Evolutionary conservation across 2,797 vertebrate species (phyloP), one percentile per base, ranked within the genome.

Genomic region (Pygocentrus nattereri): DNA sequence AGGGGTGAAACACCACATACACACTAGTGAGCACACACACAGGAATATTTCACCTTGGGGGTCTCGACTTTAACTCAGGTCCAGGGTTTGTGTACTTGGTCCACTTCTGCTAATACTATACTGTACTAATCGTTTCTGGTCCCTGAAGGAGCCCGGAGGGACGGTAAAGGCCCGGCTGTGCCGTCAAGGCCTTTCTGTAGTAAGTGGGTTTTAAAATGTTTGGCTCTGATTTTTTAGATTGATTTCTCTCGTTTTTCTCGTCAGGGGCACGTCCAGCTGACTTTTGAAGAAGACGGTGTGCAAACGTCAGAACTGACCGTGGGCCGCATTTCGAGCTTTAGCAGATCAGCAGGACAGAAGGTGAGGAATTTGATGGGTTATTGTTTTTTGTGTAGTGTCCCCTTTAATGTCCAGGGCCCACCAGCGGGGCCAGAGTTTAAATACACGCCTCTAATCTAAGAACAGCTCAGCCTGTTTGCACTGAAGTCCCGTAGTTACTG

Each of bases 261-360:
- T 75, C 89, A 99, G 98, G 95, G 92, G 50, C 91, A 92, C 0
- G 81, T 94, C 75, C 76, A 90, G 80, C 88, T 99, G 61, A 92
- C 87, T 0, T 97, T 99, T 92, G 93, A 96, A 85, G 96, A 97
- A 54, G 94, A 96, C 84, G 92, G 77, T 58, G 78, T 92, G 10
- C 92, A 94, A 64, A 90, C 95, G 0, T 93, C 97, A 13, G 93
- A 97, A 65, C 94, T 99, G 85, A 83, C 47, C 1, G 86, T 99
- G 81, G 92, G 91, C 77, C 88, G 89, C 8, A 94, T 98, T 64
- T 93, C 93, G 77, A 96, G 92, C 56, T 87, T 95, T 84, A 90
- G 92, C 74, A 95, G 92, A 86, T 94, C 95, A 12, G 88, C 90
- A 4, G 88, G 88, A 67, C 94, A 93, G 81, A 98, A 99, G 97